Conservation (phyloP, 1,140 invertebrate species). For the Euwallacea similis region DNA sequence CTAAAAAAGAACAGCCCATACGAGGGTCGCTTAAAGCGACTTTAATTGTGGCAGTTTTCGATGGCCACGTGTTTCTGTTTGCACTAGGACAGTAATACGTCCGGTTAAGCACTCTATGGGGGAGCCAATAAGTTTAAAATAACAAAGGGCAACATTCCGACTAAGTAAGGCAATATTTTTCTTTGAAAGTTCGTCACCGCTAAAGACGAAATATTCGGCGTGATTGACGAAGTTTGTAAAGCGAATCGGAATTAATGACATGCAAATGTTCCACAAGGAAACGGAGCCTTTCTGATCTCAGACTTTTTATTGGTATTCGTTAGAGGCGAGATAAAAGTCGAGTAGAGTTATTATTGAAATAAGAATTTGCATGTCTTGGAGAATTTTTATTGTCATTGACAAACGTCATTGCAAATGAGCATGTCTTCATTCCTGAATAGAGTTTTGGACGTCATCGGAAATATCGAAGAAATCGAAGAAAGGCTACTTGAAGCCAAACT, state of each 20-base stretch:
- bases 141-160: background rate
- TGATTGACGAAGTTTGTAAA: slow-evolving; percentile 4
- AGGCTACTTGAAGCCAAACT: too few species aligned
- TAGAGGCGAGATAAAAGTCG: background rate
- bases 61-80: background rate
- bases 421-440: too few species aligned
- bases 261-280: slow-evolving; percentile 4
- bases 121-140: background rate
- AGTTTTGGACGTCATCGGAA: too few species aligned
- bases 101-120: background rate
- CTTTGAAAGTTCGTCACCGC: background rate
- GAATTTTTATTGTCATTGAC: too few species aligned
- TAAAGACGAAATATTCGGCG: background rate
- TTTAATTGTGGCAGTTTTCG: slow-evolving; percentile 5
- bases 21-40: background rate
- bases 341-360: background rate
- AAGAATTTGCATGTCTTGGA: background rate
- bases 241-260: slow-evolving; percentile 4
- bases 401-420: too few species aligned
- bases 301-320: slow-evolving; percentile 5
- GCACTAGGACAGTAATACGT: background rate
- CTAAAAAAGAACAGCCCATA: background rate
- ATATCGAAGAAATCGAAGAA: too few species aligned
- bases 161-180: too few species aligned
- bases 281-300: background rate